Percentiles rank a stretch among this genome's conserved stretches.
These are phyloP conservation scores for Agapostemon virescens DNA, from an alignment of 2,888 invertebrate genomes.

Conservation along the genomic window DNA sequence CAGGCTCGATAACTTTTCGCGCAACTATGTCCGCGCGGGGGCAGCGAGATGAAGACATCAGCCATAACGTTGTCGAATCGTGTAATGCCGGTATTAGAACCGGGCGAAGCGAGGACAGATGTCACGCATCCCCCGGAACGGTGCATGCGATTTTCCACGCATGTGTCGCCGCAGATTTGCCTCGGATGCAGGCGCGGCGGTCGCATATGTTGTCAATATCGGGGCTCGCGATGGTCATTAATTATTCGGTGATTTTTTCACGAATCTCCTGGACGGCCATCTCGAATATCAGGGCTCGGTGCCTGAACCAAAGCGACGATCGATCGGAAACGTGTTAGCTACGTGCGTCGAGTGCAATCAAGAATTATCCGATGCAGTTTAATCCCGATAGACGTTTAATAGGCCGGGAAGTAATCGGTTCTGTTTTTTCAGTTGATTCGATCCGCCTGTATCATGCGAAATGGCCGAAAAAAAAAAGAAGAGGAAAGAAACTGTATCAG, in stretches of 20 bases:
- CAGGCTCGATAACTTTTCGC: background rate
- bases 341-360: constrained; percentile 35
- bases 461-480: constrained; percentile 12
- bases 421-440: constrained; percentile 20
- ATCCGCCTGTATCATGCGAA: constrained; percentile 4
- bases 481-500: background rate
- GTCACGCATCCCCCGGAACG: constrained; percentile 63
- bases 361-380: constrained; percentile 37
- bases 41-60: constrained; percentile 66
- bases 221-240: constrained; percentile 52
- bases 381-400: constrained; percentile 29
- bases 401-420: constrained; percentile 8
- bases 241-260: constrained; percentile 57
- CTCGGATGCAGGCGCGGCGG: constrained; percentile 46
- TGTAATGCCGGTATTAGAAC: constrained; percentile 57
- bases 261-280: background rate
- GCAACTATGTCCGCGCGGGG: constrained; percentile 11
- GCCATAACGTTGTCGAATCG: constrained; percentile 60
- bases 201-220: constrained; percentile 67
- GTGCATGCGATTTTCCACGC: constrained; percentile 73
- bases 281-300: constrained; percentile 33
- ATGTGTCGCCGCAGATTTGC: constrained; percentile 69
- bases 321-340: constrained; percentile 26
- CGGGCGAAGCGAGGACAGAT: constrained; percentile 70
- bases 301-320: constrained; percentile 26